Evolutionary conservation across 2,888 invertebrate species (phyloP).

Genomic region (Lumbricus terrestris): DNA sequence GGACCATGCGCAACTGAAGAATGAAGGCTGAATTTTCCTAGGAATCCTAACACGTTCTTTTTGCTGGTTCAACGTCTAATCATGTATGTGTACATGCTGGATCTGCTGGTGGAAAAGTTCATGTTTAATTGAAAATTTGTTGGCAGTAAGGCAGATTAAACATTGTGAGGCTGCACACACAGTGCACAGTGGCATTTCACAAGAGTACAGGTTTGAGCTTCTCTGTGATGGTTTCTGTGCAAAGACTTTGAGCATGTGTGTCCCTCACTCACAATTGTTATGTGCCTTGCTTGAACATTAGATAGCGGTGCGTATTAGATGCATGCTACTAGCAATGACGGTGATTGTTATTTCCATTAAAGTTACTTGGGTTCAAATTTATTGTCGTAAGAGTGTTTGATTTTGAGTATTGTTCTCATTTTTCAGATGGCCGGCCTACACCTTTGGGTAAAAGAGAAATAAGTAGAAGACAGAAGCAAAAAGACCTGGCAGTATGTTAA

Average conservation of each 20-base stretch:
- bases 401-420: background rate
- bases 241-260: too few relatives aligned
- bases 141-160: background rate
- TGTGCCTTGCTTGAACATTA: too few relatives aligned
- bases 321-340: too few relatives aligned
- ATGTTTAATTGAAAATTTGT: background rate
- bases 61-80: background rate
- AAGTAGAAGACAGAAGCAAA: conserved; percentile 23
- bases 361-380: background rate
- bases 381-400: background rate
- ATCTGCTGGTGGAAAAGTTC: background rate
- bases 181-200: background rate
- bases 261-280: too few relatives aligned
- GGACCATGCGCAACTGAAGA: too few relatives aligned
- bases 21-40: background rate
- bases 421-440: conserved; percentile 35
- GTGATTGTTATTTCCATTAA: background rate
- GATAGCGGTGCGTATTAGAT: too few relatives aligned
- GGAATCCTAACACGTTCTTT: background rate
- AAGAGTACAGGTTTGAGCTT: too few relatives aligned
- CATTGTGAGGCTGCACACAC: background rate
- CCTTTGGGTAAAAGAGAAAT: conserved; percentile 24
- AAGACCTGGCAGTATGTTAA: conserved; percentile 27
- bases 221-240: too few relatives aligned
- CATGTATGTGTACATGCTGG: background rate